phyloP scores from a whole-genome alignment of 2,113 vertebrate genomes.

The Dicerorhinus sumatrensis region DNA sequence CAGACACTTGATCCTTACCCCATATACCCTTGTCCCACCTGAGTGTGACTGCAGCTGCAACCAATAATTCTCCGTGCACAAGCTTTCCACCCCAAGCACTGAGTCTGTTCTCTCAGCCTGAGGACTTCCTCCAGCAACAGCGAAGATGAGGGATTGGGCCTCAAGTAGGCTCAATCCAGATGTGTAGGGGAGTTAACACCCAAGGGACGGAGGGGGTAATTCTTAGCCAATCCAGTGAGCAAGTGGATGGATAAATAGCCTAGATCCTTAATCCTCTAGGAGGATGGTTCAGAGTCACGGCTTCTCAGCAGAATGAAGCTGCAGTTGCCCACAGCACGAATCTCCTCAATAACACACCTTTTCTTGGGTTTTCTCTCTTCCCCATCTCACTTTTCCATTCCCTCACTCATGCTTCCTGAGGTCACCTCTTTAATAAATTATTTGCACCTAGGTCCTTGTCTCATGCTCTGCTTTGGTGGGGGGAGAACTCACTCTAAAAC shows the following conservation, averaged over 20 bases:
- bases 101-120: not conserved
- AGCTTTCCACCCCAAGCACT: not conserved
- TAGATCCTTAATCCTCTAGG: not conserved
- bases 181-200: not conserved
- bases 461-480: not conserved
- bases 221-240: not conserved
- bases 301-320: not conserved
- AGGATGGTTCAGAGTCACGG: not conserved
- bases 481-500: not conserved
- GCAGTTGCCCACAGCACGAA: too few relatives aligned
- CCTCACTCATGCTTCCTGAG: not conserved
- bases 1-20: not conserved
- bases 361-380: not conserved
- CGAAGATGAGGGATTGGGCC: not conserved
- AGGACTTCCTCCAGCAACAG: not conserved
- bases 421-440: not conserved
- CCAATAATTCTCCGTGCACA: not conserved
- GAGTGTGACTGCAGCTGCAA: not conserved
- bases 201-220: too few relatives aligned
- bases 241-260: not conserved
- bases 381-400: too few relatives aligned
- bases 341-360: not conserved
- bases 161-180: not conserved
- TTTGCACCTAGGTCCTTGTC: not conserved
- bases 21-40: not conserved